These are phyloP conservation scores for Drosophila leontia DNA, from an alignment of 1,140 invertebrate genomes.

Conservation along the genomic window DNA sequence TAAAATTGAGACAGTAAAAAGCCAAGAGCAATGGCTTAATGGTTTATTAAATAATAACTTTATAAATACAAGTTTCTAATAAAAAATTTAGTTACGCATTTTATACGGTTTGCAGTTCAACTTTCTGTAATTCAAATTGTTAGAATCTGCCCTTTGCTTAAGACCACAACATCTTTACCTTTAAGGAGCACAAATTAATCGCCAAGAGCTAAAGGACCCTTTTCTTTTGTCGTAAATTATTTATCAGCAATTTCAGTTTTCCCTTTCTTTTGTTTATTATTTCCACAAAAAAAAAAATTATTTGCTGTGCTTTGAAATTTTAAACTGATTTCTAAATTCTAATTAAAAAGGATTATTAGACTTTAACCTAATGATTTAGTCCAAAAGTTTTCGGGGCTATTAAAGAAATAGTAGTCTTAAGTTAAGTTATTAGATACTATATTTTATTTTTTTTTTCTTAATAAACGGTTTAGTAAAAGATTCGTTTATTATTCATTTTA, in stretches of 20 bases:
- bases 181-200: not conserved
- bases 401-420: no score
- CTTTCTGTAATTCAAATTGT: not conserved
- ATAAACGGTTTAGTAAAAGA: not conserved
- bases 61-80: no score
- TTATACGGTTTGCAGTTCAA: not conserved
- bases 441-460: no score
- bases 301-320: not conserved
- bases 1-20: not conserved
- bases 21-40: no score
- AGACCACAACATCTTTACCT: not conserved
- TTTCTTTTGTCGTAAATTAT: conserved; percentile 1
- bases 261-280: not conserved
- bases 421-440: no score
- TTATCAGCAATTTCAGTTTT: not conserved
- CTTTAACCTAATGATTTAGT: no score
- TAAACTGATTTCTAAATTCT: no score
- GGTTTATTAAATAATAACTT: not conserved
- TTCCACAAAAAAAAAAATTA: not conserved
- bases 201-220: conserved; percentile 4
- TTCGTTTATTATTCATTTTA: not conserved
- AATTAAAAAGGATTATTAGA: no score
- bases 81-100: not conserved
- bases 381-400: no score
- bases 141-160: not conserved